Evolutionary conservation across 1,140 invertebrate genomes (phyloP), one percentile per base, ranked within the genome.

Genomic region (Gryon sp.): DNA sequence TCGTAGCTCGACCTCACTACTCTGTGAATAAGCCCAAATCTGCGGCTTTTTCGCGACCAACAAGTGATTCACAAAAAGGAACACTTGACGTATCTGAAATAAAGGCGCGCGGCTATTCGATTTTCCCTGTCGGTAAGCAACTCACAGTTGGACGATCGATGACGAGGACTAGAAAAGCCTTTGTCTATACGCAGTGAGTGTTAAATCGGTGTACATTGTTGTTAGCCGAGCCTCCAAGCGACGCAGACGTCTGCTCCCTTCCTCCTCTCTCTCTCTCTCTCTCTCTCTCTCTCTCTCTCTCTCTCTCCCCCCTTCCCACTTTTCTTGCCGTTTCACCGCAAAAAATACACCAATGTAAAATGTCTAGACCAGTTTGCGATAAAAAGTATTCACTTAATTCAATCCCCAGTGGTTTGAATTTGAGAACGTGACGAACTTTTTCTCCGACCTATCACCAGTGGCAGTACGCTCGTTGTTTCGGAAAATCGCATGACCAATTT

Each of bases 81-180:
- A 43, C 65, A 60, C 53, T 62, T 40, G 68, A 24, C 28, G 41
- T 41, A 15, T 16, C 28, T 41, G 50, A 50, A 48, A 59, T 50
- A 63, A 65, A 63, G 40, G 19, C 20, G 0, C 12, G 26, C 20
- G 52, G 15, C 24, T 38, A 65, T 65, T 57, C 28, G 30, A 73
- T 73, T 73, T 73, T 73, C 69, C 52, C 50, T 65, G 60, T 74
- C 69, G 50, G 59, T 73, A 63, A 73, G 69, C 69, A 73, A 59
- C 59, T 72, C 52, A 43, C 59, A 59, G 50, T 63, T 59, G 50
- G 50, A 18, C 69, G 69, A 57, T 63, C 59, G 59, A 50, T 50
- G 59, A 50, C 59, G 43, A 65, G 36, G 72, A 68, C 52, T 46
- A 66, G 36, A 62, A 45, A 66, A 52, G 14, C 62, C 57, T 75